phyloP scores from a whole-genome alignment of 2,888 invertebrate genomes.

The Drosophila setosimentum region DNA sequence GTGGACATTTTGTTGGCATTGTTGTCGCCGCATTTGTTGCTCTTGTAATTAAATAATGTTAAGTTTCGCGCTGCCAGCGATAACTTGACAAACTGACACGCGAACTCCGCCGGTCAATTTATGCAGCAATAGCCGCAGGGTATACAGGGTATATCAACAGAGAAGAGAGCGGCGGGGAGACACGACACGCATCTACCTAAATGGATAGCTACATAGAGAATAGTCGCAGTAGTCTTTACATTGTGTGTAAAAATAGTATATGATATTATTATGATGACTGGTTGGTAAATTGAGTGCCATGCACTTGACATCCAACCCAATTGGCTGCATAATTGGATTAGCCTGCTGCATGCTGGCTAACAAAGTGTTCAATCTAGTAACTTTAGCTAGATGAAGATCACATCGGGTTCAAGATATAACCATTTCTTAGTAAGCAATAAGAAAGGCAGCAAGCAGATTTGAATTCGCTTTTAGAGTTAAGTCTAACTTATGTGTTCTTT shows the following conservation, averaged over 20 bases:
- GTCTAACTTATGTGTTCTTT: background rate
- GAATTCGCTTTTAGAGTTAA: background rate
- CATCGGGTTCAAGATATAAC: conserved; percentile 19
- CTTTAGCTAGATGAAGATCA: conserved; percentile 15
- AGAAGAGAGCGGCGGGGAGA: background rate
- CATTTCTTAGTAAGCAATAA: conserved; percentile 6
- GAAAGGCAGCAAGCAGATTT: background rate
- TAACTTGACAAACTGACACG: conserved; percentile 66
- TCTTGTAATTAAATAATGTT: conserved; percentile 76
- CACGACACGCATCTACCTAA: conserved; percentile 13
- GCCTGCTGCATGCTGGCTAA: conserved; percentile 27
- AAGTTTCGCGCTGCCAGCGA: conserved; percentile 49
- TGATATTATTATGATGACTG: conserved; percentile 20
- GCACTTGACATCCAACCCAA: conserved; percentile 71
- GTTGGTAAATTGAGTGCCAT: conserved; percentile 47
- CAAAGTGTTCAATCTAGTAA: conserved; percentile 8
- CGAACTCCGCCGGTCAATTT: conserved; percentile 54
- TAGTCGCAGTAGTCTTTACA: background rate
- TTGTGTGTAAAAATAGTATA: conserved; percentile 52
- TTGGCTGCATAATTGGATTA: conserved; percentile 67
- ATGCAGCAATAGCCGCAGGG: conserved; percentile 12
- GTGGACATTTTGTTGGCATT: conserved; percentile 37
- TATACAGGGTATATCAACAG: background rate
- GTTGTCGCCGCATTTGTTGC: conserved; percentile 71
- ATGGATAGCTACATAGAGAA: conserved; percentile 8